Base-by-base conservation (phyloP, 2,113 vertebrate genomes). In the Neogobius melanostomus region DNA sequence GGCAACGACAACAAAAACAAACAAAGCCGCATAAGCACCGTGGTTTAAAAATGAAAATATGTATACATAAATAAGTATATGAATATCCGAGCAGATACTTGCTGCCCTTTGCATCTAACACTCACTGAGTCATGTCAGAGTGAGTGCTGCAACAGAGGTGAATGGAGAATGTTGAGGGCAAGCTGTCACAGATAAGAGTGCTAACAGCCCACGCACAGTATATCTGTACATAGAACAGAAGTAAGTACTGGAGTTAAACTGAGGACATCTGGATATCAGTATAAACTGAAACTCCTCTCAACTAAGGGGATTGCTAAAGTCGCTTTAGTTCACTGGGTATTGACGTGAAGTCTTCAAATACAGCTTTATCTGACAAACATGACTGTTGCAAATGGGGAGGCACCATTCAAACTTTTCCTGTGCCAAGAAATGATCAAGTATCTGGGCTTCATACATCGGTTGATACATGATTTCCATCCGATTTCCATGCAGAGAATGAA, bases 1-100 rank as follows among this genome's bases (percentile, higher is more conserved):
- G 57, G 57, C 57, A 60, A 12, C 11, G 4, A 60, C 57, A 44
- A 60, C 28, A 42, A 60, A 60, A 60, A 60, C 42, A 60, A 60
- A 60, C 57, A 60, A 36, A 60, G 57, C 42, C 57, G 57, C 57
- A 60, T 60, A 42, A 60, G 57, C 57, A 60, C 57, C 57, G 57
- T 60, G 21, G 57, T 60, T 28, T 60, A 60, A 43, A 43, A 14
- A 60, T 60, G 7, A 60, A 56, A 28, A 60, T 60, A 42, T 60
- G 28, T 43, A 60, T 42, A 60, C 36, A 60, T 36, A 56, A 28
- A 60, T 60, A 42, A 43, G 28, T 42, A 60, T 43, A 60, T 12
- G 43, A 60, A 36, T 43, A 43, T 8, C 21, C 17, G 10, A 53
- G 53, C 53, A 21, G 17, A 56, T 16, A 56, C 17, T 28, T 56